phyloP scores from a whole-genome alignment of 2,113 vertebrate species.

The Cinclus mexicanus region DNA sequence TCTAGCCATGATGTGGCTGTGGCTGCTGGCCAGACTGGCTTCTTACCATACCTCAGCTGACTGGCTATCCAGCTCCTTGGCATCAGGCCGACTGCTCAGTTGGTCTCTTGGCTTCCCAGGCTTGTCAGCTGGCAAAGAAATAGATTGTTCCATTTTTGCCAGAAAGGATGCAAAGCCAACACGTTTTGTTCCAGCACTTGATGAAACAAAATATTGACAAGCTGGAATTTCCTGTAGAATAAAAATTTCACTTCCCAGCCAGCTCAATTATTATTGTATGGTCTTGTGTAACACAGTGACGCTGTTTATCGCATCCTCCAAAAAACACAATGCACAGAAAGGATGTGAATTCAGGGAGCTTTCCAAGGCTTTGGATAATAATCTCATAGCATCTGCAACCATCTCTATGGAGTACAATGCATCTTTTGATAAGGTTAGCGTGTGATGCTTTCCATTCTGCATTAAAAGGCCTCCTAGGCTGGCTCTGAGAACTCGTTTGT shows the following conservation, averaged over 20 bases:
- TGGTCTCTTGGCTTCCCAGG: constrained; percentile 33
- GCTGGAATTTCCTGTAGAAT: constrained; percentile 55
- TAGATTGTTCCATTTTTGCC: constrained; percentile 35
- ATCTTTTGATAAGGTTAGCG: background rate
- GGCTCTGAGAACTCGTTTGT: background rate
- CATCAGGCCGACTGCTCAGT: background rate
- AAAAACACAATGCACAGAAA: constrained; percentile 27
- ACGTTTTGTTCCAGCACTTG: background rate
- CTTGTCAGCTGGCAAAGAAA: constrained; percentile 35
- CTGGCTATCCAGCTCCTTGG: background rate
- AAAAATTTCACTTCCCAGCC: background rate
- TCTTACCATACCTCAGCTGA: background rate
- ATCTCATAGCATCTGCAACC: background rate
- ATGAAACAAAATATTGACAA: constrained; percentile 64
- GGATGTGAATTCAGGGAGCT: background rate
- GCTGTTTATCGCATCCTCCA: background rate
- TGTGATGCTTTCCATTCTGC: background rate
- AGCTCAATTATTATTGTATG: constrained; percentile 6
- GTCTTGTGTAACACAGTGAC: background rate
- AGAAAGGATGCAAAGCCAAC: constrained; percentile 17
- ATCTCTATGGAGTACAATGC: background rate
- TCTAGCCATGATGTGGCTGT: background rate
- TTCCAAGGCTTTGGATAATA: constrained; percentile 7
- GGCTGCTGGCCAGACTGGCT: background rate
- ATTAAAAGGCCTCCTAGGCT: background rate